Evolutionary conservation across 1,140 invertebrate genomes (phyloP), one percentile per base, ranked within the genome.

Genomic region (Drosophila yakuba): DNA sequence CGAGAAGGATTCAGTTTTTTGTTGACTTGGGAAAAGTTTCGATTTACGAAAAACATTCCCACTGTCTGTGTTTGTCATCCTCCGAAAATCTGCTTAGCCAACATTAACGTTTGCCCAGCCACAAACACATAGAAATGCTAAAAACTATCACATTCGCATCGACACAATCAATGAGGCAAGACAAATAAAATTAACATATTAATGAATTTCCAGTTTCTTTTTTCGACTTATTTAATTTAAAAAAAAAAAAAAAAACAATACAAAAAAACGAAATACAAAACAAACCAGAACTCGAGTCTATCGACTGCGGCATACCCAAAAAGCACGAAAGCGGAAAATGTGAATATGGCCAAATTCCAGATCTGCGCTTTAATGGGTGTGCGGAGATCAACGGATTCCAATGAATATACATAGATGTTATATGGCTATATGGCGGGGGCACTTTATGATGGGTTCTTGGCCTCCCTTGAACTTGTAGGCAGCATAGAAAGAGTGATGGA

Each of bases 141-240:
- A 32, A 32, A 32, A 32, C 28, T 32, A 28, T 3, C 41, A 60
- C 41, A 63, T 12, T n/a, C 43, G 20, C n/a, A 67, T 28, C 52
- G 35, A 76, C 71, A 76, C 54, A 77, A 76, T 47, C 72, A 77
- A 77, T 66, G 68, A 71, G 68, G 51, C 68, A 71, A 84, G 73
- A 55, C 75, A 80, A 80, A 60, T 45, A 69, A 83, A 86, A 86
- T 88, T 86, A 88, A 88, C 82, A 86, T 86, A 85, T 85, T 85
- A 88, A 88, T 86, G 82, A 88, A 86, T 86, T 86, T 86, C 82
- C 82, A 86, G 82, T 86, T 86, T 86, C 60, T 76, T 69, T 77
- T 76, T 75, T 74, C 44, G 61, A 48, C 57, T 66, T 74, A 66
- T 66, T 75, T 64, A 74, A 64, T 74, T 68, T 50, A 68, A 48